These are phyloP conservation scores for Dendropsophus ebraccatus DNA, from an alignment of 2,113 vertebrate species.

Conservation along the genomic window DNA sequence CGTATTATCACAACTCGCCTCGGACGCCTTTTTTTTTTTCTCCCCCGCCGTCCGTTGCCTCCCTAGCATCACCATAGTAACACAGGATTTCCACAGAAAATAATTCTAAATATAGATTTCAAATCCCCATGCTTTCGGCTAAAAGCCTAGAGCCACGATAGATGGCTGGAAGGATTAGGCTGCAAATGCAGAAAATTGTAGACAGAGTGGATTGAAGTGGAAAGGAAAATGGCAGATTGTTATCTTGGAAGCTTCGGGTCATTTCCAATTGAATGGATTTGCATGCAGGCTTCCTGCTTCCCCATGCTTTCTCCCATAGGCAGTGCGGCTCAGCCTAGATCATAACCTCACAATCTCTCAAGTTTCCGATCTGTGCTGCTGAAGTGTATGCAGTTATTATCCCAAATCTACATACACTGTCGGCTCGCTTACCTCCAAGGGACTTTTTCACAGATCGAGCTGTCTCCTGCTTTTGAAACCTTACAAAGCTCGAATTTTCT, in stretches of 20 bases:
- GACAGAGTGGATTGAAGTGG: slow-evolving; percentile 44
- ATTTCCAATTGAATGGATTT: slow-evolving; percentile 50
- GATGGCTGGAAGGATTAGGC: slow-evolving; percentile 62
- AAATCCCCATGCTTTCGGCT: slow-evolving; percentile 73
- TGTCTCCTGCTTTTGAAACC: slow-evolving; percentile 24
- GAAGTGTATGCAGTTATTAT: slow-evolving; percentile 38
- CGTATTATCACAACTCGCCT: slow-evolving; percentile 57
- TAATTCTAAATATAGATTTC: slow-evolving; percentile 79
- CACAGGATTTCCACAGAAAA: slow-evolving; percentile 73
- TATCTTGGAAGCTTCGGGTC: slow-evolving; percentile 23
- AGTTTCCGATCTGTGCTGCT: slow-evolving; percentile 1
- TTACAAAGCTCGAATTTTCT: slow-evolving; percentile 34
- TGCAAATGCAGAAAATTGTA: slow-evolving; percentile 28
- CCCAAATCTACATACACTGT: slow-evolving; percentile 27
- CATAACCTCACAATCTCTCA: neutral
- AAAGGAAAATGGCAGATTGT: neutral
- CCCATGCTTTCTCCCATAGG: neutral
- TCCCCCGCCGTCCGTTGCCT: slow-evolving; percentile 57
- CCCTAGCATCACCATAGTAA: slow-evolving; percentile 77
- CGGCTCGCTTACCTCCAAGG: slow-evolving; percentile 35
- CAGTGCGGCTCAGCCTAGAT: slow-evolving; percentile 14
- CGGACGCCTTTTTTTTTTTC: slow-evolving; percentile 65
- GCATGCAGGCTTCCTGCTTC: slow-evolving; percentile 38
- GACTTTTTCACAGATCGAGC: slow-evolving; percentile 32
- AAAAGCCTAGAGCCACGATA: slow-evolving; percentile 69